Conservation (phyloP, 2,797 vertebrate species). For the Urosaurus nigricauda region DNA sequence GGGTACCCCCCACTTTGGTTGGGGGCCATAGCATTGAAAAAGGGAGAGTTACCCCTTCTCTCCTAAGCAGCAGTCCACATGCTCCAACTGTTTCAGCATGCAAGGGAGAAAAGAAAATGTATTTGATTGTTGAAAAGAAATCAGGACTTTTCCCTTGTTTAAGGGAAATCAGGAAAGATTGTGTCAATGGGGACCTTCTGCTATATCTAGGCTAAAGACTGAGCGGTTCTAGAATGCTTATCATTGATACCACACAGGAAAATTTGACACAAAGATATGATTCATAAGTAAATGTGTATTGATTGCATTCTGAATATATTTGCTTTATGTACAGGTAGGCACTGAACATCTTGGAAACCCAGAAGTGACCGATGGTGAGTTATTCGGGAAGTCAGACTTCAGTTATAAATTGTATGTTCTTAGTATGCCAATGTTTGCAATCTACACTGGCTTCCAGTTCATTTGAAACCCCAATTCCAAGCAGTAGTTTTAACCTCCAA, state of each 20-base stretch:
- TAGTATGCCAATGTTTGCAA: not conserved
- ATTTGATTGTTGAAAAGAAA: no score
- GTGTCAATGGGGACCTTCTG: no score
- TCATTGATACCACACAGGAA: not conserved
- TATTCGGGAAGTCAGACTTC: no score
- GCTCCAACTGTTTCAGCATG: no score
- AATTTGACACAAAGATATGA: not conserved
- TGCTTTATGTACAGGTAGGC: slow-evolving; percentile 68
- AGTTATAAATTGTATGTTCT: not conserved
- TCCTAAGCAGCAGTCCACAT: not conserved
- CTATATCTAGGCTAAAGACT: no score
- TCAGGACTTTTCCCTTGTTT: no score
- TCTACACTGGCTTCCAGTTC: not conserved
- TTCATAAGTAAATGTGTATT: not conserved
- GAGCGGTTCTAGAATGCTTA: not conserved
- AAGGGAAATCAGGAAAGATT: no score
- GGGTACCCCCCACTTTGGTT: no score
- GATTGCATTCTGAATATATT: slow-evolving; percentile 40
- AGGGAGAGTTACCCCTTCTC: not conserved
- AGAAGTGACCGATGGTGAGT: slow-evolving; percentile 58
- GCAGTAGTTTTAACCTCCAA: not conserved
- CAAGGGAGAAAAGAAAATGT: no score
- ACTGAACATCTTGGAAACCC: slow-evolving; percentile 62
- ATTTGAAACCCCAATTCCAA: not conserved
- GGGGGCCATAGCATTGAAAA: not conserved